Evolutionary conservation across 1,140 invertebrate genomes (phyloP).

Genomic region (Cardiocondyla obscurior): DNA sequence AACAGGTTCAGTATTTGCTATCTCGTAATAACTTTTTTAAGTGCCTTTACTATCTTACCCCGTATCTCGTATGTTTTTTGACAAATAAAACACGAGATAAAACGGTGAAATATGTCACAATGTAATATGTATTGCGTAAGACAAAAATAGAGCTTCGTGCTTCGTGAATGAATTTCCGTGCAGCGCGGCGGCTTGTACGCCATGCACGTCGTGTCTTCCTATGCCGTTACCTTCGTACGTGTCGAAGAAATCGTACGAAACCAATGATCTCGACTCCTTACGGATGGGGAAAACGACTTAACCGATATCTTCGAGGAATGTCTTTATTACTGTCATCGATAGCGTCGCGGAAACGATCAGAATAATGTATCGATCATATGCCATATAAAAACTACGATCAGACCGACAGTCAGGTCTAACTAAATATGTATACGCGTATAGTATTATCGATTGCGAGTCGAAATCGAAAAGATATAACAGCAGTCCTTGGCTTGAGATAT

Average conservation of each 20-base stretch:
- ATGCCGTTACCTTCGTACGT: conserved; percentile 54
- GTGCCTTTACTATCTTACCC: background rate
- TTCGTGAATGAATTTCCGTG: conserved; percentile 42
- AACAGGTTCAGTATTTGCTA: no score
- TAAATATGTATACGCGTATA: background rate
- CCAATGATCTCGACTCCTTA: conserved; percentile 34
- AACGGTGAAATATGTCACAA: conserved; percentile 13
- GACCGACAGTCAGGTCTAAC: background rate
- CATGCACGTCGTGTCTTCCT: conserved; percentile 46
- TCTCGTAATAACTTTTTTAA: background rate
- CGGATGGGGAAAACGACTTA: conserved; percentile 11
- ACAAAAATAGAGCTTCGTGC: conserved; percentile 19
- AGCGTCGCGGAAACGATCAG: background rate
- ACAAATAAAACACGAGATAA: background rate
- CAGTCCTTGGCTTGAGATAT: background rate
- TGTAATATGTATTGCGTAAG: conserved; percentile 25
- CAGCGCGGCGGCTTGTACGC: conserved; percentile 8
- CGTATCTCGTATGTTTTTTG: background rate
- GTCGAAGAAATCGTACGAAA: conserved; percentile 30
- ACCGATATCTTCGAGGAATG: conserved; percentile 23
- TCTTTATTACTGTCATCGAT: conserved; percentile 33
- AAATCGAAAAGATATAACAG: background rate
- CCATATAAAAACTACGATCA: background rate
- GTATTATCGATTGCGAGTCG: background rate
- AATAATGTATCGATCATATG: conserved; percentile 2